Base-by-base conservation (phyloP, 2,797 vertebrate species). In the Morus bassanus region DNA sequence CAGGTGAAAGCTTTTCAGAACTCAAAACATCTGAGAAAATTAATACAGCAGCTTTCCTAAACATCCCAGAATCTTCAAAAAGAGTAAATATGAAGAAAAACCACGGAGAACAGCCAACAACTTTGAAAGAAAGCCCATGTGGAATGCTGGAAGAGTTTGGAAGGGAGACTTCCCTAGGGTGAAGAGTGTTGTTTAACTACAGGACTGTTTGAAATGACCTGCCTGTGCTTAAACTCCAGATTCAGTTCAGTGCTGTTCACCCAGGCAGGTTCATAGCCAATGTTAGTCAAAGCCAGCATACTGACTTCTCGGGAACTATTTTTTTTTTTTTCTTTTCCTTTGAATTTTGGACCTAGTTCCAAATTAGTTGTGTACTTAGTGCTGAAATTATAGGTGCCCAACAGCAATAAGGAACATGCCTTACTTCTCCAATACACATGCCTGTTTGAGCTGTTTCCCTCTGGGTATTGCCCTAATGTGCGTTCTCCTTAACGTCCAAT, bases 1-100 rank as follows among this genome's bases (percentile, higher is more conserved):
- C 94, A 97, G 97, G 97, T 98, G 87, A 97, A 92, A 93, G 81
- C 74, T 74, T 97, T 95, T 65, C 87, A 96, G 95, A 97, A 84
- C 45, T 84, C 92, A 57, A 95, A 97, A 96, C 72, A 94, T 95
- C 90, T 96, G 89, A 91, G 84, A 82, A 95, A 92, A 81, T 63
- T 45, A 74, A 72, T 73, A 51, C 43, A 94, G 31, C 72, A 88
- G n/a, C 82, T 89, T 72, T 63, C 76, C 87, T 89, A 74, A 94
- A 85, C 54, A 81, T 54, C 61, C 88, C 65, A 43, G 95, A 94
- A 65, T 43, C 37, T 86, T 95, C 85, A 84, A 72, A 77, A 92
- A 91, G 53, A 74, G 43, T 68, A 50, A 95, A 94, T 85, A 82
- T 81, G 73, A 95, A 95, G 92, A 94, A 96, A 96, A 97, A 39